Evolutionary conservation across 2,797 vertebrate species (phyloP), one percentile per base, ranked within the genome.

Genomic region (Betta splendens): DNA sequence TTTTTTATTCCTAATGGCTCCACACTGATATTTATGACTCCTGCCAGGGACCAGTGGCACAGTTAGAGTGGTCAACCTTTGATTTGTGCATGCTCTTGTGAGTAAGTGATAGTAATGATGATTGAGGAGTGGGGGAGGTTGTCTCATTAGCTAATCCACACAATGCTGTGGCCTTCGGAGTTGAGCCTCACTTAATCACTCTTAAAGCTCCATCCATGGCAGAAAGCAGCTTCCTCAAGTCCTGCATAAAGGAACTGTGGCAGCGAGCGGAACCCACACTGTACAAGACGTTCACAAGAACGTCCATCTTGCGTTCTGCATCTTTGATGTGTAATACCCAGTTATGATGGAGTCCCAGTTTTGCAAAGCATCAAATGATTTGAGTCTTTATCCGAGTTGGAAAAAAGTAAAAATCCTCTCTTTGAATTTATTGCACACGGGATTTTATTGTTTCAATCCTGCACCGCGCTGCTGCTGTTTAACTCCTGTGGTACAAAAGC

Each of bases 61-160:
- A 54, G 40, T 59, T 72, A 26, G 38, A 70, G 58, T 51, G 49
- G 62, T 36, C 9, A 4, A 42, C 40, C 21, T 71, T 43, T 59
- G 52, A 65, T 64, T 55, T 59, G 60, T 69, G 62, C 77, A 83
- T 83, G 75, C 65, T 62, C 70, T 38, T 65, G 48, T 59, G 67
- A 52, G 33, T 51, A 60, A 71, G 63, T 56, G 69, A 75, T 71
- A 61, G 52, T 48, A 51, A 33, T 21, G 45, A 64, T 32, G 54
- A 53, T 39, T 56, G 61, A 32, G 51, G 36, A 44, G 2, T 18
- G 44, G 33, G 38, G 50, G 55, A 15, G 17, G 58, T 11, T 51
- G 20, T 12, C 45, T 54, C 54, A 44, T 74, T 57, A 58, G 43
- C 75, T 67, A 65, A 65, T 77, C 72, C 76, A 80, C 79, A 69